Base-by-base conservation (phyloP, 2,797 vertebrate species). In the Lithobates sylvaticus region DNA sequence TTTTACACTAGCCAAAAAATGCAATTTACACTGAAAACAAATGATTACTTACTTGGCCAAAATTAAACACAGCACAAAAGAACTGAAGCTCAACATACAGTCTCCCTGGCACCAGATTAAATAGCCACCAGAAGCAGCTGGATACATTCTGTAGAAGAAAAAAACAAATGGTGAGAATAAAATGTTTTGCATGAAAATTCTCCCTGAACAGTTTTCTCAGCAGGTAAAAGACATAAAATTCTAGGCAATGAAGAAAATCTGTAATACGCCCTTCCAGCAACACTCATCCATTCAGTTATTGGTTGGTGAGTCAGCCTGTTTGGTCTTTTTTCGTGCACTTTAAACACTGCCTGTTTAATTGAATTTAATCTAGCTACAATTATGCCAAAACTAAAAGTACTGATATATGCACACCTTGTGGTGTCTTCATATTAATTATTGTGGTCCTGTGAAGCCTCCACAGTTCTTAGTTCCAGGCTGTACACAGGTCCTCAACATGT, bases 41-140 rank as follows among this genome's bases (percentile, higher is more conserved):
- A 67, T 29, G 18, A 27, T 26, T 10, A 67, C 86, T 58, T 93
- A 99, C 98, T 97, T 99, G 98, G 87, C 97, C 98, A 89, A 96
- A 99, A 94, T 98, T 99, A 91, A 95, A 94, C 39, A 98, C 94
- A 21, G 97, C 97, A 92, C 98, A 99, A 93, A 99, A 99, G 92
- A 99, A 99, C 91, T 97, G 97, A 91, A 99, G 90, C 90, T 99
- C 98, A 88, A 99, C 91, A 88, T 99, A 99, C 0, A 99, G 96
- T 81, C 94, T 93, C 39, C 98, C 97, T 64, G 97, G 97, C 81
- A 95, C 93, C 9, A 88, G 92, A 89, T 97, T 97, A 87, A 97
- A 96, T 42, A 99, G 94, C 95, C 98, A 94, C 98, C 98, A 99
- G 85, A 99, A 92, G 89, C 96, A 96, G 91, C 96, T 99, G 85